Evolutionary conservation across 2,888 invertebrate species (phyloP).

Genomic region (Dione vanillae): DNA sequence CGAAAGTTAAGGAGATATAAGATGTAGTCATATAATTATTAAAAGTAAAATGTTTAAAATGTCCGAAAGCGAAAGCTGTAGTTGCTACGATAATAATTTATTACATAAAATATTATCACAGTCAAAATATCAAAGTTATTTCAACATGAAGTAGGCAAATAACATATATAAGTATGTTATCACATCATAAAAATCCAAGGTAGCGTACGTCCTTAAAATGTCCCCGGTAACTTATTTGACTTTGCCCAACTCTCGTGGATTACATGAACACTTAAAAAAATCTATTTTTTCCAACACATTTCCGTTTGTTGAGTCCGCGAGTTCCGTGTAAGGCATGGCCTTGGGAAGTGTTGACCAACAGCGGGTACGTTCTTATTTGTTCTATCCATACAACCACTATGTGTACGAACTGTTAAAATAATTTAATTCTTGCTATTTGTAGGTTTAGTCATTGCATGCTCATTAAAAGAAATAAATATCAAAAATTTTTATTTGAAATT

Average conservation of each 20-base stretch:
- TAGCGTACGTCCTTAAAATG: constrained; percentile 60
- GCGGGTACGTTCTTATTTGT: constrained; percentile 33
- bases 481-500: neutral
- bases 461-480: neutral
- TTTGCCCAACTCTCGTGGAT: constrained; percentile 58
- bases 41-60: constrained; percentile 19
- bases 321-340: constrained; percentile 74
- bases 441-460: too few relatives aligned
- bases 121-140: constrained; percentile 28
- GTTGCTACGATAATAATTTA: constrained; percentile 22
- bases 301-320: constrained; percentile 57
- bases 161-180: constrained; percentile 49
- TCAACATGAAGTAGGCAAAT: constrained; percentile 47
- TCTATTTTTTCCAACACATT: constrained; percentile 49
- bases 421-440: neutral
- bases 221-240: constrained; percentile 70
- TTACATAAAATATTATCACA: constrained; percentile 27
- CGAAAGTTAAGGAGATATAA: neutral
- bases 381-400: constrained; percentile 12
- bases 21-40: constrained; percentile 8
- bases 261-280: constrained; percentile 42
- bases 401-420: neutral
- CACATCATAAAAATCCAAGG: constrained; percentile 52
- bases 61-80: constrained; percentile 23
- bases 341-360: constrained; percentile 65